Base-by-base conservation (phyloP, 2,888 invertebrate genomes). In the Euzophera pinguis region DNA sequence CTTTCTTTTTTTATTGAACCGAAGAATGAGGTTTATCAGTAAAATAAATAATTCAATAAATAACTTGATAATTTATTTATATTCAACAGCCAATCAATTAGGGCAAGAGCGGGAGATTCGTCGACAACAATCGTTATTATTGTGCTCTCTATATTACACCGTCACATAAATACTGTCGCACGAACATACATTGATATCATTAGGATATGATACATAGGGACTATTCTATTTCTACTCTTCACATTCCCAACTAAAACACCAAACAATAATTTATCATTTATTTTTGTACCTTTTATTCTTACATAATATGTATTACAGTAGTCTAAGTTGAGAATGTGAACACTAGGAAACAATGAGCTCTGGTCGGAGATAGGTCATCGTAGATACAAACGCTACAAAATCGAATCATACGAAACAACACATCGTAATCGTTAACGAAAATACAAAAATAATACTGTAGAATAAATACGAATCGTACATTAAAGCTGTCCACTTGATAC, bases 401-500 rank as follows among this genome's bases (percentile, higher is more conserved):
- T 50, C 38, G 29, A 37, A 22, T 55, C 55, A 50, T 52, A 52
- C 52, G 53, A 43, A 35, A 47, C 45, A 34, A 45, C 55, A 47
- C 49, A 43, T 51, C 55, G 51, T 51, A 50, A 50, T 49, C 76
- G 73, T 75, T 71, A 75, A 70, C 71, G 65, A 65, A 70, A 73
- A 78, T 81, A 83, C 76, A 81, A 83, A 70, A 81, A 81, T 86
- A 87, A 86, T 87, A 86, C 87, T 85, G 85, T 72, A 76, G 65
- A 81, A 81, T 81, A 81, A 81, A 83, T 81, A 69, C 69, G 61
- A 71, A 62, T 62, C 66, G 67, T 75, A 67, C 64, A 63, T 67
- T 65, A 66, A 66, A 71, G 65, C 71, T 71, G 43, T 42, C 9
- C 43, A 12, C 22, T 42, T 22, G 22, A 22, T 22, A 22, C 22